phyloP scores from a whole-genome alignment of 1,140 invertebrate species.

The Drosophila nebulosa region DNA sequence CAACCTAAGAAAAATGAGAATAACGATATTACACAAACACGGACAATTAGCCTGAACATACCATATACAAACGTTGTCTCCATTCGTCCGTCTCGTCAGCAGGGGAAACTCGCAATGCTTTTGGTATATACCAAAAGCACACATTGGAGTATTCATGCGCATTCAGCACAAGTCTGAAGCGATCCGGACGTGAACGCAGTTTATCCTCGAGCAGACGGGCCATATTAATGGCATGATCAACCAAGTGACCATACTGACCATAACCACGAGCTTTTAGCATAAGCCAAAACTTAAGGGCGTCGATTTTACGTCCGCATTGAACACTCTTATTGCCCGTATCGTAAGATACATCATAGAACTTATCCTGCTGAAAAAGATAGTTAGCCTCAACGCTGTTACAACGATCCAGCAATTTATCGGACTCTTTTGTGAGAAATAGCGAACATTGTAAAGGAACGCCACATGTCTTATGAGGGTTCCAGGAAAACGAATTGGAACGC shows the following conservation, averaged over 20 bases:
- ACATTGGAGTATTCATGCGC: conserved; percentile 90
- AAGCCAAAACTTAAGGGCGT: conserved; percentile 96
- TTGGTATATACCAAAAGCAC: conserved; percentile 96
- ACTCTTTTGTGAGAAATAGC: conserved; percentile 87
- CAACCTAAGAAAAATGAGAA: conserved; percentile 83
- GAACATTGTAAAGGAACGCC: conserved; percentile 95
- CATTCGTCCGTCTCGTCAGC: conserved; percentile 84
- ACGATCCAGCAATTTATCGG: conserved; percentile 85
- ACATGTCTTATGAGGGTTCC: conserved; percentile 97
- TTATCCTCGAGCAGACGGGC: conserved; percentile 82
- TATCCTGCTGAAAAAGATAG: conserved; percentile 96
- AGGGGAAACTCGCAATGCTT: conserved; percentile 84
- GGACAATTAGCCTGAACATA: conserved; percentile 50
- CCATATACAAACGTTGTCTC: conserved; percentile 86
- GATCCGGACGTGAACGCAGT: conserved; percentile 81
- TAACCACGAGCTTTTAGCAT: conserved; percentile 93
- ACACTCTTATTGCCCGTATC: conserved; percentile 96
- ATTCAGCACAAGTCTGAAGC: conserved; percentile 85
- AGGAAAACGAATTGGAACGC: conserved; percentile 89
- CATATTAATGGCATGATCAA: conserved; percentile 86
- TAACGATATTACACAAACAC: not conserved
- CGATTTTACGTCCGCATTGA: conserved; percentile 96
- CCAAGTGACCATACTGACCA: conserved; percentile 82
- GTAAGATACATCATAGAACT: conserved; percentile 94
- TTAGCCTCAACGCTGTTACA: conserved; percentile 90